phyloP scores from a whole-genome alignment of 2,888 invertebrate genomes.

The Teinopalpus imperialis region DNA sequence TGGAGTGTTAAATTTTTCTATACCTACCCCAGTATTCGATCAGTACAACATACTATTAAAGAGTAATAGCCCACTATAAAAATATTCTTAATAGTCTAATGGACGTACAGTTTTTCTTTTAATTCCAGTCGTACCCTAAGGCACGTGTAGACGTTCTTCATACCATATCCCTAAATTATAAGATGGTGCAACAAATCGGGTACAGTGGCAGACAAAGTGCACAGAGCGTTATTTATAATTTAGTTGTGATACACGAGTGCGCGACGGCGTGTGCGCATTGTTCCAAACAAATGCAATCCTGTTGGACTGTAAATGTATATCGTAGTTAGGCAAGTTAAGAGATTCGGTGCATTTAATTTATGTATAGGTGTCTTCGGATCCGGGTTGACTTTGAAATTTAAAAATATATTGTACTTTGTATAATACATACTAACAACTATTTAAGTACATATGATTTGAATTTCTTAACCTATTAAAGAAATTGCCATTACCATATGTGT shows the following conservation, averaged over 20 bases:
- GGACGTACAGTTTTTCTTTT: too few species aligned
- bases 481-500: too few species aligned
- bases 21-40: too few species aligned
- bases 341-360: constrained; percentile 77
- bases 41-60: too few species aligned
- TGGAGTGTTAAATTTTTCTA: too few species aligned
- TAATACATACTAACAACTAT: too few species aligned
- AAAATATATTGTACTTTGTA: constrained; percentile 17
- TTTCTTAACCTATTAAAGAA: too few species aligned
- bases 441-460: too few species aligned
- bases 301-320: constrained; percentile 68
- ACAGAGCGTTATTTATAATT: constrained; percentile 63
- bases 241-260: constrained; percentile 72
- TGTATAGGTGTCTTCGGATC: constrained; percentile 43
- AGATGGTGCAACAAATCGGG: constrained; percentile 56
- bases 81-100: too few species aligned
- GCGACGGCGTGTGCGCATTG: constrained; percentile 50
- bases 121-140: constrained; percentile 15
- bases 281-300: constrained; percentile 69
- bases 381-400: constrained; percentile 47
- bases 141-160: constrained; percentile 52
- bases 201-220: constrained; percentile 52
- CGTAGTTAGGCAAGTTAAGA: constrained; percentile 76
- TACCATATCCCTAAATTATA: constrained; percentile 72
- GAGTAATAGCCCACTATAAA: too few species aligned